These are phyloP conservation scores for Henricia sp. DNA, from an alignment of 53 echinoderm and acorn worm species.

Conservation along the genomic window DNA sequence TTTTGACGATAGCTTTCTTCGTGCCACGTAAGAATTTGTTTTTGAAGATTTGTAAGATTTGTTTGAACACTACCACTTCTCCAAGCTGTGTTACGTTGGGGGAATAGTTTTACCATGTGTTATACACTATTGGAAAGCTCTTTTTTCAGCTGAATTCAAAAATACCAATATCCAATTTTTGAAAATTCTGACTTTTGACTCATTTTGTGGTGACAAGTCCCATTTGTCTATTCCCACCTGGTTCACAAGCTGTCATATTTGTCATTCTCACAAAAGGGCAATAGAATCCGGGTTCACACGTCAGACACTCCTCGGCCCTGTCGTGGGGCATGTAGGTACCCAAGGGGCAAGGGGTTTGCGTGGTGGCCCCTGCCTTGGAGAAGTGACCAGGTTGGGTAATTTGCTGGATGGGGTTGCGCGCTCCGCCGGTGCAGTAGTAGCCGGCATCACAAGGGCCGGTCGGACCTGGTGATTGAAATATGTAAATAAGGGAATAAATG, in stretches of 20 bases:
- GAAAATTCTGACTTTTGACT: too few relatives aligned
- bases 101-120: too few relatives aligned
- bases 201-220: too few relatives aligned
- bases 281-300: slow-evolving; percentile 89
- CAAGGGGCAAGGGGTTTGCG: slow-evolving; percentile 76
- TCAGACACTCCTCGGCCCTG: slow-evolving; percentile 82
- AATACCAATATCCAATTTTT: too few relatives aligned
- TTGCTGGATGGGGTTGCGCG: slow-evolving; percentile 85
- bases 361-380: slow-evolving; percentile 84
- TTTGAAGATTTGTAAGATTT: too few relatives aligned
- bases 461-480: slow-evolving; percentile 67
- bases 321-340: slow-evolving; percentile 97
- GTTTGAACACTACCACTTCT: too few relatives aligned
- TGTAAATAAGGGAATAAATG: neutral
- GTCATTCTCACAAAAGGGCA: slow-evolving; percentile 88
- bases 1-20: too few relatives aligned
- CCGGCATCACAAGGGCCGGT: slow-evolving; percentile 88
- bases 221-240: slow-evolving; percentile 69
- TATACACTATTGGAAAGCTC: too few relatives aligned
- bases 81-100: too few relatives aligned
- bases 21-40: too few relatives aligned
- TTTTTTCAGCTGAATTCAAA: too few relatives aligned
- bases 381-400: slow-evolving; percentile 91
- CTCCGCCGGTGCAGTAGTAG: slow-evolving; percentile 95
- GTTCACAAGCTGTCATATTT: slow-evolving; percentile 87